Percentiles rank a stretch among this genome's conserved stretches.
phyloP scores from a whole-genome alignment of 2,113 vertebrate species.

The Tylochromis polylepis region DNA sequence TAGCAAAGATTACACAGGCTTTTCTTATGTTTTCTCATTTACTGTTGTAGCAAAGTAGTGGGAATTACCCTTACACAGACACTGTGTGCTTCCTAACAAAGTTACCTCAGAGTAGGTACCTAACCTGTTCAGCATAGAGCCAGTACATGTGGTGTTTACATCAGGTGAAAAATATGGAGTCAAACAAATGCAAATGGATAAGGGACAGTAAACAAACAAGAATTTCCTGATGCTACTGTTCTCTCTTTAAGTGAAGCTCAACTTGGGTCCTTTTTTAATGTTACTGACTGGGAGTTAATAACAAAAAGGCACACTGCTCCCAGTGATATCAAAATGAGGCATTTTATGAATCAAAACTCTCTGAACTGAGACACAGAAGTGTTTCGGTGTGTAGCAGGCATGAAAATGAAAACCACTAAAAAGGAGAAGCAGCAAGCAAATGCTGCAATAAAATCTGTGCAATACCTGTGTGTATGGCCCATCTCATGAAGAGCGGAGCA shows the following conservation, averaged over 20 bases:
- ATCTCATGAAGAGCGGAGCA: slow-evolving; percentile 90
- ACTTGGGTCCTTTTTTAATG: not conserved
- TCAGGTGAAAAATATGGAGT: not conserved
- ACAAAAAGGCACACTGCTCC: not conserved
- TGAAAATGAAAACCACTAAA: not conserved
- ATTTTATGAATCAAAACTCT: not conserved
- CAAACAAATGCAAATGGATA: not conserved
- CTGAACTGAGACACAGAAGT: not conserved
- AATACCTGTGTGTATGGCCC: slow-evolving; percentile 95
- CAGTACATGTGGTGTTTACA: not conserved
- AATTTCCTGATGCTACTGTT: not conserved
- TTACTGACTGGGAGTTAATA: not conserved
- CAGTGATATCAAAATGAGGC: not conserved
- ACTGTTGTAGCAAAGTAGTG: not conserved
- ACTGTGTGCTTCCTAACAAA: not conserved
- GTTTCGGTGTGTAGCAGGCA: not conserved
- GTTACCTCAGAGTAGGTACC: not conserved
- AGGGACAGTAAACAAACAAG: not conserved
- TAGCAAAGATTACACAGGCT: not conserved
- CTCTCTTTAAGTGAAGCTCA: not conserved
- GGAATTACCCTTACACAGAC: not conserved
- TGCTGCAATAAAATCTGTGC: not conserved
- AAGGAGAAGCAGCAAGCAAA: not conserved
- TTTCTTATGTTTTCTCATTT: not conserved
- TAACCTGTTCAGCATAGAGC: not conserved